Base-by-base conservation (phyloP, 2,888 invertebrate genomes). In the Sialis fuliginosa region DNA sequence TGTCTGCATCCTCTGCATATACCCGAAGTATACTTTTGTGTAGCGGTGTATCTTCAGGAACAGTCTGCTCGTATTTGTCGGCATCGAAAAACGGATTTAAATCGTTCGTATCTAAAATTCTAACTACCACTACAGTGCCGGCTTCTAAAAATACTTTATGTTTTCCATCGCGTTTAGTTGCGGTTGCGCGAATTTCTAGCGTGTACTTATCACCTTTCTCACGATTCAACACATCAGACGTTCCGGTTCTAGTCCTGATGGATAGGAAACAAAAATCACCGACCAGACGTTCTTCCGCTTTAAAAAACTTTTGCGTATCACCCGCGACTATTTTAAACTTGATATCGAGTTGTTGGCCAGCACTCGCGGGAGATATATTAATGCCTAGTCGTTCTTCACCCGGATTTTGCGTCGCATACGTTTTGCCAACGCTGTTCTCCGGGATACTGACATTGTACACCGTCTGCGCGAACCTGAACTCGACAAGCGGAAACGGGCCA, bases 221-320 rank as follows among this genome's bases (percentile, higher is more conserved):
- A 51, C 97, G 77, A 67, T 97, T 97, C 50, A 97, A 70, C 53
- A 92, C 89, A 57, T 88, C 85, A 52, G 83, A 79, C 60, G 80
- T 79, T 40, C 86, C 87, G 49, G 92, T 87, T 60, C 89, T 78
- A 52, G 90, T 92, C 57, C 95, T 75, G 50, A 97, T 77, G 47
- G 84, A 72, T 47, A 96, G 72, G 66, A 97, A 97, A 63, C 89
- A 90, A 69, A 95, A 93, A 68, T 96, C 92, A 37, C 96, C 96
- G 46, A 96, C 83, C 50, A 79, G 69, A 50, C 82, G 75, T 56
- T 88, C 84, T 62, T 95, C 93, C 6, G 89, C 89, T 63, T 90
- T 91, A 68, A 96, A 96, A 61, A 93, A 83, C 61, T 83, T 84
- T 60, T 89, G 87, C 46, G 78, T 77, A 67, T 93, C 91, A 42